Evolutionary conservation across 2,888 invertebrate genomes (phyloP).

Genomic region (Tinea trinotella): DNA sequence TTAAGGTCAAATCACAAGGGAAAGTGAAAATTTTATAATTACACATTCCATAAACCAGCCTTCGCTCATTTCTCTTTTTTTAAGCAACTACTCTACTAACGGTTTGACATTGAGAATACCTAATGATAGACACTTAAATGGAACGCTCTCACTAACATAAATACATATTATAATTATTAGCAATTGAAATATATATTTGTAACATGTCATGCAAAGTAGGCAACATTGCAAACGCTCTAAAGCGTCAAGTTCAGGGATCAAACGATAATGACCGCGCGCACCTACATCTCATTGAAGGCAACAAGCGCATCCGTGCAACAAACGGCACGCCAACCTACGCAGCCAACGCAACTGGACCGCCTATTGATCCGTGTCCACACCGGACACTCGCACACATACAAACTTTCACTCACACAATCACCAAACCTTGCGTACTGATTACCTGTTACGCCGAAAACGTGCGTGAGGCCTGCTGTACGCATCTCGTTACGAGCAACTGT

Average conservation of each 20-base stretch:
- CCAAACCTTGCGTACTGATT: slow-evolving; percentile 9
- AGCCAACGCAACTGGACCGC: slow-evolving; percentile 30
- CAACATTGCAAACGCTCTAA: background rate
- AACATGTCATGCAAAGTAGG: background rate
- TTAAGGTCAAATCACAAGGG: slow-evolving; percentile 4
- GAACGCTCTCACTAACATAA: background rate
- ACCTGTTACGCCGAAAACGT: slow-evolving; percentile 27
- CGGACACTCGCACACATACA: slow-evolving; percentile 10
- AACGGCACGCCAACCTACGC: slow-evolving; percentile 13
- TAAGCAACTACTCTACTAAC: background rate
- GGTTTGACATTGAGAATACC: background rate
- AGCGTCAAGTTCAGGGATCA: slow-evolving; percentile 9
- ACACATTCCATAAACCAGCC: background rate
- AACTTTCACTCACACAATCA: slow-evolving; percentile 18
- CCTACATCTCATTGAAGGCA: slow-evolving; percentile 7
- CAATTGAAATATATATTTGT: background rate
- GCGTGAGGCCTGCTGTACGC: slow-evolving; percentile 38
- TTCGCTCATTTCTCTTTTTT: background rate
- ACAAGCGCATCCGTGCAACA: slow-evolving; percentile 19
- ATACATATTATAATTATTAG: background rate
- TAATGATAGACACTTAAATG: background rate
- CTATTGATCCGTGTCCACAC: slow-evolving; percentile 32
- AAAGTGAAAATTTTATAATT: slow-evolving; percentile 10
- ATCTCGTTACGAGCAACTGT: slow-evolving; percentile 23
- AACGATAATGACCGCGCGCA: background rate